Conservation (phyloP, 37 sponge, comb jelly and placozoan genomes). For the Amphimedon queenslandica region DNA sequence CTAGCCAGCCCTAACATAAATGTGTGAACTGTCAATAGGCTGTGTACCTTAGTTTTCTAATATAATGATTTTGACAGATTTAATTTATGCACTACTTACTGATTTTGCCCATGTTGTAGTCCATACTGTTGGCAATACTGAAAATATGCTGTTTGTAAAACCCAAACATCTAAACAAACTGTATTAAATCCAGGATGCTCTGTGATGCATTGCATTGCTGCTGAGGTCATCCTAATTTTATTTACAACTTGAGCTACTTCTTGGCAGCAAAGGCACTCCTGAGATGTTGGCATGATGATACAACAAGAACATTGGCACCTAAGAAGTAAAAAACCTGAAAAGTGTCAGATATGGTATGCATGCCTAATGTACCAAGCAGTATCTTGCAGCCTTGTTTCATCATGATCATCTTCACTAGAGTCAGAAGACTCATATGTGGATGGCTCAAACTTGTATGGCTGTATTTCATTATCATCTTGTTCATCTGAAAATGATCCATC, state of each 20-base stretch:
- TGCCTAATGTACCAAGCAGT: background rate
- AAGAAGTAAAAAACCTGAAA: background rate
- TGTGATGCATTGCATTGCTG: constrained; percentile 15
- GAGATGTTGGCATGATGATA: background rate
- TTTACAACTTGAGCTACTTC: constrained; percentile 8
- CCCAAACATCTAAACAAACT: constrained; percentile 49
- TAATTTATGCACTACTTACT: background rate
- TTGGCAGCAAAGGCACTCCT: constrained; percentile 18
- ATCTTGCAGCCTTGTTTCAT: background rate
- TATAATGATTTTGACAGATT: constrained; percentile 2
- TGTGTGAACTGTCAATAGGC: constrained; percentile 17
- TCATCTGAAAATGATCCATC: too few relatives aligned
- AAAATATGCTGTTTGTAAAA: constrained; percentile 48
- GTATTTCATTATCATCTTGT: too few relatives aligned
- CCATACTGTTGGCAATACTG: constrained; percentile 31
- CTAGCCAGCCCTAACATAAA: too few relatives aligned
- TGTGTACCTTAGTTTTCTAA: background rate
- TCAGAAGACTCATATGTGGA: too few relatives aligned
- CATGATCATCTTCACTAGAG: background rate
- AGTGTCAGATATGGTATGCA: background rate
- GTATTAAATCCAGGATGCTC: constrained; percentile 44
- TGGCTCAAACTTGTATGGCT: too few relatives aligned
- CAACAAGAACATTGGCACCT: constrained; percentile 4
- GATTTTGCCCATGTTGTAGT: background rate
- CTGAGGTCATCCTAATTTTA: constrained; percentile 6